Evolutionary conservation across 2,888 invertebrate genomes (phyloP).

Genomic region (Drosophila peninsularis): DNA sequence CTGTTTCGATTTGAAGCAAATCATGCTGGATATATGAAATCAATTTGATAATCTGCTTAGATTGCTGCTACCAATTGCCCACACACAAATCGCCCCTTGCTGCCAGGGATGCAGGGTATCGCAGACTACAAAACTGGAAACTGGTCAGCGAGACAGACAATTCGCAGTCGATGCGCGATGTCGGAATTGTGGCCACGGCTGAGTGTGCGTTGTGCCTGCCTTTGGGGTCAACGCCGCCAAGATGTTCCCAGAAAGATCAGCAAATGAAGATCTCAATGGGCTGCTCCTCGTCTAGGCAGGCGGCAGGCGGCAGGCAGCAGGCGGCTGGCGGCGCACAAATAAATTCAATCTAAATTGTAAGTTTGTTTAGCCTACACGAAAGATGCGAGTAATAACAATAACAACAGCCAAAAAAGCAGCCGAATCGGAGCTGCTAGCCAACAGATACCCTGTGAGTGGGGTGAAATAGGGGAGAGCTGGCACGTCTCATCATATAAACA

Average conservation of each 20-base stretch:
- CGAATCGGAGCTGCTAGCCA: background rate
- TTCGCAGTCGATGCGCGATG: slow-evolving; percentile 48
- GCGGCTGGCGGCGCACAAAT: slow-evolving; percentile 70
- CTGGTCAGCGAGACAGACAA: slow-evolving; percentile 58
- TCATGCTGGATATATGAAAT: background rate
- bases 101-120: background rate
- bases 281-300: slow-evolving; percentile 70
- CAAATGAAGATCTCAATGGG: slow-evolving; percentile 83
- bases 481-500: no score
- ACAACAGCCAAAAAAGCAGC: slow-evolving; percentile 30
- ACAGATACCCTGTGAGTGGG: slow-evolving; percentile 9
- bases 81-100: background rate
- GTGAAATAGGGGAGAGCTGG: background rate
- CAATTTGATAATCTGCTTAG: background rate
- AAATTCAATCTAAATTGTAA: slow-evolving; percentile 82
- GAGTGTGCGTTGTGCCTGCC: slow-evolving; percentile 49
- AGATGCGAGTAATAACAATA: slow-evolving; percentile 45
- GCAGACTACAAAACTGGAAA: slow-evolving; percentile 39
- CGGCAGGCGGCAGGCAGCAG: slow-evolving; percentile 47
- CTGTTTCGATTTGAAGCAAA: background rate
- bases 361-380: slow-evolving; percentile 78
- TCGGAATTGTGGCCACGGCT: slow-evolving; percentile 21
- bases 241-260: slow-evolving; percentile 84
- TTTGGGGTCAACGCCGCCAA: slow-evolving; percentile 79
- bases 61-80: background rate